phyloP scores from a whole-genome alignment of 1,140 invertebrate genomes.

The Pteromalus puparum region DNA sequence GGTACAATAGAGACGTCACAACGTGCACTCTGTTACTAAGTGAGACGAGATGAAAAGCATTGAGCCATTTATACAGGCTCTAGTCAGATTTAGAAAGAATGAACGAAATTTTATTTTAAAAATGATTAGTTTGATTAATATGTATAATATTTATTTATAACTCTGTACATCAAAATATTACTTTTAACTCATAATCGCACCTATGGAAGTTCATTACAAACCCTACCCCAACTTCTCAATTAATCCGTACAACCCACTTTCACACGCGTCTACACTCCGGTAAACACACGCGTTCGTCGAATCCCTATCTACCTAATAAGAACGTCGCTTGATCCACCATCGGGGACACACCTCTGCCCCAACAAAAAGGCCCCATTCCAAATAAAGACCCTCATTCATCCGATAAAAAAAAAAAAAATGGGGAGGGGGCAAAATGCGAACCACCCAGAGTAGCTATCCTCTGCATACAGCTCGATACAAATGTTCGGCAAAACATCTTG shows the following conservation, averaged over 20 bases:
- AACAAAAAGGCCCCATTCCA: background rate
- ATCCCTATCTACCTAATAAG: background rate
- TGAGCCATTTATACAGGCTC: slow-evolving; percentile 14
- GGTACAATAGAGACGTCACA: slow-evolving; percentile 31
- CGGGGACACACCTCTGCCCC: background rate
- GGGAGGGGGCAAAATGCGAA: background rate
- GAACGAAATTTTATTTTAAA: no score
- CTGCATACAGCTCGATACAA: slow-evolving; percentile 61
- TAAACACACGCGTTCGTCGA: background rate
- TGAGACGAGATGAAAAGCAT: slow-evolving; percentile 27
- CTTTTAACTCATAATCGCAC: no score
- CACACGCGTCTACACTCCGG: background rate
- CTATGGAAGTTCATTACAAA: no score
- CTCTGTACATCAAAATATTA: no score
- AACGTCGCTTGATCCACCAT: background rate
- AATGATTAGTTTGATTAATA: no score
- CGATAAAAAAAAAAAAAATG: background rate
- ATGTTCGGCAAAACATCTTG: slow-evolving; percentile 72
- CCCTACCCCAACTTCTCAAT: background rate
- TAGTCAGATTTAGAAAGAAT: no score
- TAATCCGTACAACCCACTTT: background rate
- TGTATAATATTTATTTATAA: no score
- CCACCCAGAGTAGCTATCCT: background rate
- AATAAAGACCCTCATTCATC: background rate
- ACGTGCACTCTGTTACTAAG: slow-evolving; percentile 16